A percentile compares a stretch with the other conserved stretches of the same genome.
Evolutionary conservation across 2,888 invertebrate genomes (phyloP).

Genomic region (Smittia aterrima): DNA sequence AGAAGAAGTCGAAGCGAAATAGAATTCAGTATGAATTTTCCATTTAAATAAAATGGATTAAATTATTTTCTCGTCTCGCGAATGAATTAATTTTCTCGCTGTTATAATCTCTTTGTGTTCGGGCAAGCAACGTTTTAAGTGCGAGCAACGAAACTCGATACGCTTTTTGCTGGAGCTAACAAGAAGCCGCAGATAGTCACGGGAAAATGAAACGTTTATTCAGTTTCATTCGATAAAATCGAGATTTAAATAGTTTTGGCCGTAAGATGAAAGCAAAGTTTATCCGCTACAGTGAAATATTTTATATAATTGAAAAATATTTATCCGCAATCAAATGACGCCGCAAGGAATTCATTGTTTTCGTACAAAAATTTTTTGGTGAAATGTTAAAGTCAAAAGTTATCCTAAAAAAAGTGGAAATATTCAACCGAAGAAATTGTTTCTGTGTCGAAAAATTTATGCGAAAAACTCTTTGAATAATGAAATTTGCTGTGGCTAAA

Average conservation of each 20-base stretch:
- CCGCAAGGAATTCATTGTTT: not conserved
- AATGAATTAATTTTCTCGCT: not conserved
- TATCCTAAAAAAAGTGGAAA: too few species aligned
- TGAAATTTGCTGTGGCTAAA: too few species aligned
- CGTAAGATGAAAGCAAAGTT: too few species aligned
- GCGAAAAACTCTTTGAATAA: too few species aligned
- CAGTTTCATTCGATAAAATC: not conserved
- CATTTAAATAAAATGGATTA: constrained; percentile 41
- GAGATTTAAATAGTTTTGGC: too few species aligned
- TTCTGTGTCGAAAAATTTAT: too few species aligned
- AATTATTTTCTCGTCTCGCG: constrained; percentile 18
- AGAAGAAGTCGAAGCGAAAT: not conserved
- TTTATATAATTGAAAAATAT: not conserved
- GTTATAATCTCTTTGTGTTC: not conserved
- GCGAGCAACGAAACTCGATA: too few species aligned
- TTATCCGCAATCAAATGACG: not conserved
- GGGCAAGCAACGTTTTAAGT: not conserved
- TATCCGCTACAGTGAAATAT: too few species aligned
- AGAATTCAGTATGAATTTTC: constrained; percentile 38
- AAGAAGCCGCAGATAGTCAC: not conserved
- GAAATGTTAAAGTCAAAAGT: not conserved
- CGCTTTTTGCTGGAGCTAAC: not conserved
- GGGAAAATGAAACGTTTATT: not conserved
- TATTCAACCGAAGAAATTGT: too few species aligned
- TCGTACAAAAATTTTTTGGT: not conserved